Evolutionary conservation across 2,113 vertebrate genomes (phyloP).

Genomic region (Empidonax traillii): DNA sequence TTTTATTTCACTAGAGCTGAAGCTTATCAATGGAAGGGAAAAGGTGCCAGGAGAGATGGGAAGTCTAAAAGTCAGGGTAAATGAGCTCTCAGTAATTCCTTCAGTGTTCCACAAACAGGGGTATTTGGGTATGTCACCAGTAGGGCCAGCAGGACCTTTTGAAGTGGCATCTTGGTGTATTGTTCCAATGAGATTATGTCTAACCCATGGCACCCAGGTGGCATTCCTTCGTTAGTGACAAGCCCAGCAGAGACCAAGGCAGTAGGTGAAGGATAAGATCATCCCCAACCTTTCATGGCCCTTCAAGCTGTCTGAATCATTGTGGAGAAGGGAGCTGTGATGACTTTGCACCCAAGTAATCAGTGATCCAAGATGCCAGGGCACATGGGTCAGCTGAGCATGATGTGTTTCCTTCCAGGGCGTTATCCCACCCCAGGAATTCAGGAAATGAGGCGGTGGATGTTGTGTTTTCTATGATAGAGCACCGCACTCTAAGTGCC

Average conservation of each 20-base stretch:
- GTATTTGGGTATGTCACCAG: neutral
- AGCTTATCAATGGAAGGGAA: neutral
- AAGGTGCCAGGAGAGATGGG: neutral
- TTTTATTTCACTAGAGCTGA: neutral
- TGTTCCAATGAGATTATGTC: neutral
- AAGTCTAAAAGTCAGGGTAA: neutral
- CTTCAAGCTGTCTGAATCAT: fast-evolving
- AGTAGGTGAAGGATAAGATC: neutral
- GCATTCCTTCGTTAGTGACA: neutral
- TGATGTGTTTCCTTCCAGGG: neutral
- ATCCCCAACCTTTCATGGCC: neutral
- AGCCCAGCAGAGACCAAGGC: neutral
- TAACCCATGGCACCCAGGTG: neutral
- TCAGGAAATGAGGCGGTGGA: neutral
- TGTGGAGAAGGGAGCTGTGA: neutral
- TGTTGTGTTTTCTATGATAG: neutral
- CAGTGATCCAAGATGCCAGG: neutral
- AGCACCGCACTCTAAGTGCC: fast-evolving
- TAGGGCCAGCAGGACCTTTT: neutral
- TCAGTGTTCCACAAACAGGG: neutral
- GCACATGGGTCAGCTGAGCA: neutral
- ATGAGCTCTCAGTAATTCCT: neutral
- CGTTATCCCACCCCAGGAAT: neutral
- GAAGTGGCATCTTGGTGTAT: neutral
- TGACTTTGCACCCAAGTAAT: neutral